phyloP scores from a whole-genome alignment of 2,797 vertebrate genomes.

The Melanotaenia nigrans region DNA sequence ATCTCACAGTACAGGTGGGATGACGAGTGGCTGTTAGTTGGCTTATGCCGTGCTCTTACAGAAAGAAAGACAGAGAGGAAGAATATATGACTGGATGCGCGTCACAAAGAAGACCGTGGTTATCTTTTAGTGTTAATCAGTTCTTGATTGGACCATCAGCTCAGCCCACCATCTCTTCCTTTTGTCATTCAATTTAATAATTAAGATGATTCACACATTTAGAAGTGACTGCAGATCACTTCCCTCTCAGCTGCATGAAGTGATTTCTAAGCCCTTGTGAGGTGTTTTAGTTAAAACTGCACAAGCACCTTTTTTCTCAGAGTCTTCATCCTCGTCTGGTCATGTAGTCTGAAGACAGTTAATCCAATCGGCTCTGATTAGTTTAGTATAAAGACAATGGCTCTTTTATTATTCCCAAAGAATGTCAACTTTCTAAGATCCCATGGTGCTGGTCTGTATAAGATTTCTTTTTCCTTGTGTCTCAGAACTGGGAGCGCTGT shows the following conservation, averaged over 20 bases:
- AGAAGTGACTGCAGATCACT: neutral
- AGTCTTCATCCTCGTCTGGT: neutral
- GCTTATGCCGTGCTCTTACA: too few species aligned
- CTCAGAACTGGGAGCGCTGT: constrained; percentile 87
- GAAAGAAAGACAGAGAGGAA: too few species aligned
- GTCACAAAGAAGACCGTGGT: neutral
- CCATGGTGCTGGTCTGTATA: neutral
- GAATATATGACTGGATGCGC: too few species aligned
- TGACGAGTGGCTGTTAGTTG: too few species aligned
- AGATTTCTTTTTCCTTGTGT: neutral
- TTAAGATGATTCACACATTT: neutral
- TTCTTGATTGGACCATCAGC: neutral
- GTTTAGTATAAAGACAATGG: constrained; percentile 13
- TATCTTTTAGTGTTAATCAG: neutral
- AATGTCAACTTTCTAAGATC: neutral
- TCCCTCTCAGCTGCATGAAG: neutral
- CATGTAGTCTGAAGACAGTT: constrained; percentile 11
- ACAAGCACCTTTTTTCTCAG: neutral
- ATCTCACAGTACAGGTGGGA: too few species aligned
- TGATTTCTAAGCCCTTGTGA: rapidly evolving
- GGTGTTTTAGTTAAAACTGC: neutral
- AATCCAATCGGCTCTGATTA: constrained; percentile 62
- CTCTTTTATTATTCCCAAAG: neutral
- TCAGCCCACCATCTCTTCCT: neutral
- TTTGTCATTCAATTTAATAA: neutral